Evolutionary conservation across 2,113 vertebrate genomes (phyloP).

Genomic region (Zosterops pallidus): DNA sequence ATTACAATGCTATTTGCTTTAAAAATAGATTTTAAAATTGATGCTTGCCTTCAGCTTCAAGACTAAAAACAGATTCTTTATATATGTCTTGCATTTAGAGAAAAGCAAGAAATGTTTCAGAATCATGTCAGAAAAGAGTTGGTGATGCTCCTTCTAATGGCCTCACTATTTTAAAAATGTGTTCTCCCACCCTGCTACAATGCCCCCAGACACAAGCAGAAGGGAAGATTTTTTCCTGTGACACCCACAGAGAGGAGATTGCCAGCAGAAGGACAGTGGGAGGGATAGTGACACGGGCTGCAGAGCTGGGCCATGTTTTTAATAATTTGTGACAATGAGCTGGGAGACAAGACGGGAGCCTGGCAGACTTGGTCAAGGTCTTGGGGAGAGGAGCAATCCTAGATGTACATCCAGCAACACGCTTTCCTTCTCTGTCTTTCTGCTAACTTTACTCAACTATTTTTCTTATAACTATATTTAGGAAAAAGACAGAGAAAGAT

Average conservation of each 20-base stretch:
- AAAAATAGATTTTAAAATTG: constrained; percentile 6
- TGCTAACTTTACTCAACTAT: rapidly evolving
- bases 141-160: neutral
- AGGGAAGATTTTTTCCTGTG: neutral
- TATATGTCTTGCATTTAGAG: neutral
- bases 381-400: neutral
- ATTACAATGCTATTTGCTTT: neutral
- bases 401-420: rapidly evolving
- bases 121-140: neutral
- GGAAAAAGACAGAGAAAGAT: neutral
- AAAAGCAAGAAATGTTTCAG: neutral
- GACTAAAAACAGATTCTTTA: neutral
- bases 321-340: neutral
- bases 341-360: neutral
- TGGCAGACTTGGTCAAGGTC: neutral
- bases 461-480: neutral
- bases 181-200: neutral
- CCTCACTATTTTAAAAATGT: neutral
- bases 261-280: neutral
- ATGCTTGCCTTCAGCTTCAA: neutral
- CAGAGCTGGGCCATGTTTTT: neutral
- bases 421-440: neutral
- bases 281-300: neutral
- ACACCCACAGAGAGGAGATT: neutral
- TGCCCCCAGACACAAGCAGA: neutral